These are phyloP conservation scores for Athalia rosae DNA, from an alignment of 2,888 invertebrate genomes.

Conservation along the genomic window DNA sequence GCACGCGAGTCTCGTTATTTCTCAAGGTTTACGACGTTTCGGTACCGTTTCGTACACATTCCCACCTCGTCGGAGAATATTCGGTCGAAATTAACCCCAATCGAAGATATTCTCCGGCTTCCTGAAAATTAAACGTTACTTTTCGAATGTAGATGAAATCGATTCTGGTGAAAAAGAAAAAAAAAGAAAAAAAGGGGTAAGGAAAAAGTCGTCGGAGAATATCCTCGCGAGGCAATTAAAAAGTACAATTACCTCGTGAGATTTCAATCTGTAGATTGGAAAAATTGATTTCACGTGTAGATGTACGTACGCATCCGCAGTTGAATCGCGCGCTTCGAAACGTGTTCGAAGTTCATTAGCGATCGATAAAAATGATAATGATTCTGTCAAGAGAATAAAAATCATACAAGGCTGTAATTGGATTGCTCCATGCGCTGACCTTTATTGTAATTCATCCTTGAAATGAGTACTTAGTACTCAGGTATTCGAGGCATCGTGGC, in stretches of 20 bases:
- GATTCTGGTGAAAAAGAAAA: too few relatives aligned
- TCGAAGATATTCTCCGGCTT: too few relatives aligned
- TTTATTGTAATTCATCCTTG: conserved; percentile 48
- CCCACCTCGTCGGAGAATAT: background rate
- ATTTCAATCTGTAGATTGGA: background rate
- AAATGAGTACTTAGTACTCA: conserved; percentile 39
- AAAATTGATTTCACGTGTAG: conserved; percentile 6
- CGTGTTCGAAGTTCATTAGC: conserved; percentile 42
- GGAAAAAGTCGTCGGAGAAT: too few relatives aligned
- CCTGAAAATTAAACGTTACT: too few relatives aligned
- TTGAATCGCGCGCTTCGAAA: conserved; percentile 2
- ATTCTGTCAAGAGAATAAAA: conserved; percentile 39
- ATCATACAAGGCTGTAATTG: conserved; percentile 39
- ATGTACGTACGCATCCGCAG: background rate
- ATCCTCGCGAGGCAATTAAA: background rate
- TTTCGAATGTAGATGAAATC: too few relatives aligned
- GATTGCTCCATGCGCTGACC: conserved; percentile 44
- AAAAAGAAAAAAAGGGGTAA: too few relatives aligned
- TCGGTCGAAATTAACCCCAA: too few relatives aligned
- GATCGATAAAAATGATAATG: conserved; percentile 47
- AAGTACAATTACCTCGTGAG: background rate
- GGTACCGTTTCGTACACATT: background rate
- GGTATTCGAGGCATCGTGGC: conserved; percentile 44
- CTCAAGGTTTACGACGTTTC: background rate
- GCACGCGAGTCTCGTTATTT: conserved; percentile 16